These are phyloP conservation scores for Mus pahari DNA, from an alignment of 2,113 vertebrate species.

Conservation along the genomic window DNA sequence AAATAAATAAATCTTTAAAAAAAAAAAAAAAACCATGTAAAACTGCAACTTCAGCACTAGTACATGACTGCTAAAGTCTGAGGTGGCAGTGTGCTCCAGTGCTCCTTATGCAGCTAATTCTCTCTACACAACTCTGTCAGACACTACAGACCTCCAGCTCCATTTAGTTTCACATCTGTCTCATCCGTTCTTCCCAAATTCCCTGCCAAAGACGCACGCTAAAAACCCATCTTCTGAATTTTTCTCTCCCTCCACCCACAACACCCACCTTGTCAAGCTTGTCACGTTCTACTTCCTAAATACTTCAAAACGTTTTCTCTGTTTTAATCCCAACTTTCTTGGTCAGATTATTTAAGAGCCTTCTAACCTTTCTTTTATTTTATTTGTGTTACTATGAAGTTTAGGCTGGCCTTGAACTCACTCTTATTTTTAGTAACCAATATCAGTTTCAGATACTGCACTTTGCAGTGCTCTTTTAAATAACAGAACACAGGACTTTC, in stretches of 20 bases:
- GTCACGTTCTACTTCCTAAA: not conserved
- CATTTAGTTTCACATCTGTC: not conserved
- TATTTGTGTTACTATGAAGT: not conserved
- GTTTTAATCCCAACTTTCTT: not conserved
- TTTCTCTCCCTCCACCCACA: not conserved
- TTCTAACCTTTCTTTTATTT: not conserved
- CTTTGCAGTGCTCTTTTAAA: not conserved
- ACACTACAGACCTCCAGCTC: not conserved
- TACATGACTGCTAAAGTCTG: not conserved
- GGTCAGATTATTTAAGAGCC: not conserved
- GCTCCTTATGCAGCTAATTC: not conserved
- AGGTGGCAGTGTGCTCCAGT: not conserved
- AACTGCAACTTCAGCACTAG: not conserved
- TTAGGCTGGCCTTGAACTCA: not conserved
- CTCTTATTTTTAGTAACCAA: not conserved
- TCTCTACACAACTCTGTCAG: not conserved
- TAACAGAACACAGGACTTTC: not conserved
- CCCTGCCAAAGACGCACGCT: too few species aligned
- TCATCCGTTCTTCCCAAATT: not conserved
- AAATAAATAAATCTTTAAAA: too few species aligned
- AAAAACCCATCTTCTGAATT: not conserved
- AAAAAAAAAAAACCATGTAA: not conserved
- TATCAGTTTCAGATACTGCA: not conserved
- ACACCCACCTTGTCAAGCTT: not conserved
- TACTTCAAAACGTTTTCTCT: not conserved